Evolutionary conservation across 2,888 invertebrate species (phyloP), one percentile per base, ranked within the genome.

Genomic region (Meteorus colon): DNA sequence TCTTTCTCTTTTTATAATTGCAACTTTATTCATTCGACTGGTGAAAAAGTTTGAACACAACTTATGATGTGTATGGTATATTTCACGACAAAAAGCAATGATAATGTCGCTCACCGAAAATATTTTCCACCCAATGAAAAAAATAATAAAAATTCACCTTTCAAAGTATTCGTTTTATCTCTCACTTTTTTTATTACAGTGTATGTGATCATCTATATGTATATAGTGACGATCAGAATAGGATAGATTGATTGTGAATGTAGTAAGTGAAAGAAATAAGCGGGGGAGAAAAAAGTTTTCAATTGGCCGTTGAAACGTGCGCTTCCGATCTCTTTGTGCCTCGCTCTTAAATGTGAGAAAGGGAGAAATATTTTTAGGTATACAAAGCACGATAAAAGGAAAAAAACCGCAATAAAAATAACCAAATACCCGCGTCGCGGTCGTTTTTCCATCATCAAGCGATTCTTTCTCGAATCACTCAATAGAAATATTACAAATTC

Each of bases 241-340:
- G 65, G 65, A n/a, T 65, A 10, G 41, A 65, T 37, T 41, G 41
- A 65, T 65, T 29, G 62, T 27, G 12, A 19, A 27, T 29, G 8
- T 19, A 34, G 24, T 55, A 65, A 34, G 48, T 34, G 24, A 73
- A 63, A 34, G 14, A 37, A 48, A 55, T n/a, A 51, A 27, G 10
- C 29, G 24, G 16, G 12, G 12, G 34, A 60, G 1, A 16, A 41
- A 65, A 73, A 73, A 59, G 67, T 67, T 73, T 67, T 41, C 73
- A 73, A 41, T 73, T 59, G 73, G 51, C 45, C 24, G 73, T 55
- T n/a, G 65, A 73, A 73, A 63, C 48, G 34, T n/a, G 73, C 66
- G 66, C 66, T 73, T 67, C 41, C 60, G 37, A 41, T 29, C 41
- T 73, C 73, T 67, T 59, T 73, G 73, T 73, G 19, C 37, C 55